A percentile compares a stretch with the other conserved stretches of the same genome.
Evolutionary conservation across 1,140 invertebrate species (phyloP).

Genomic region (Sipha flava): DNA sequence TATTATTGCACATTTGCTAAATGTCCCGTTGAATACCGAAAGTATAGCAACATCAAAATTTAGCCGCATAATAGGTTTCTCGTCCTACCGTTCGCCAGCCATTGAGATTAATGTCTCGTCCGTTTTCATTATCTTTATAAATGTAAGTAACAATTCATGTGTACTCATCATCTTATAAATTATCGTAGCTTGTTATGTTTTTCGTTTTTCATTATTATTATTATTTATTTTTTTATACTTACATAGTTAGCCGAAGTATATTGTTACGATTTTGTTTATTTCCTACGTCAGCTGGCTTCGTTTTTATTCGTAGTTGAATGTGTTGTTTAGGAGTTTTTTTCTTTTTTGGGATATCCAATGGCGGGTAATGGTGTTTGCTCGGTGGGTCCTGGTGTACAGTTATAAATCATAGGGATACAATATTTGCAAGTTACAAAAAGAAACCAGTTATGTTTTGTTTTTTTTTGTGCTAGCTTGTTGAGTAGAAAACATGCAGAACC

Average conservation of each 20-base stretch:
- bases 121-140: background rate
- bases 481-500: slow-evolving; percentile 34
- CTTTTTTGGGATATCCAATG: background rate
- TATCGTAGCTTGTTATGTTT: background rate
- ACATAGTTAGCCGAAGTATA: background rate
- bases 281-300: background rate
- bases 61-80: background rate
- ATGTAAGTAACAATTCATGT: background rate
- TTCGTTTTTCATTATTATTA: background rate
- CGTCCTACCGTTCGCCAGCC: background rate
- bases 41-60: background rate
- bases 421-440: background rate
- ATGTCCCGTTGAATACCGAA: no score
- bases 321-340: no score
- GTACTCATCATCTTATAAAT: background rate
- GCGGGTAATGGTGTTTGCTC: no score
- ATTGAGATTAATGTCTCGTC: slow-evolving; percentile 9
- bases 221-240: no score
- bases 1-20: no score
- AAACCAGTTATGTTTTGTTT: slow-evolving; percentile 30
- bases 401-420: background rate
- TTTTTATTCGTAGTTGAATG: background rate
- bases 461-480: slow-evolving; percentile 30
- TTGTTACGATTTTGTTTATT: background rate
- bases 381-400: background rate